Evolutionary conservation across 2,113 vertebrate genomes (phyloP), one percentile per base, ranked within the genome.

Genomic region (Coptodon bakossiorum): DNA sequence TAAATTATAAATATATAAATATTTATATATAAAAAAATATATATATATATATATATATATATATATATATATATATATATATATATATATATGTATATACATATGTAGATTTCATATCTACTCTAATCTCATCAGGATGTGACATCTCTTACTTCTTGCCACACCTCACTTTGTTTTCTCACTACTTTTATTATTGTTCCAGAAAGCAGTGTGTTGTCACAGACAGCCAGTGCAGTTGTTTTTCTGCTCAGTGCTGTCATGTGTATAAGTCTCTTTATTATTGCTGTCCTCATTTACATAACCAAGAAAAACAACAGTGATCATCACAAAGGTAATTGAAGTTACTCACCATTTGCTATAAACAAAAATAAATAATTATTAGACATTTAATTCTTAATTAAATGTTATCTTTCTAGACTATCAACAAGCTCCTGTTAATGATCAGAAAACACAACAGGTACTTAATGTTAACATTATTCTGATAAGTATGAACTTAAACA

Each of bases 381-480:
- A 53, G 8, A n/a, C 1, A 19, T 52, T 19, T 53, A 54, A 22
- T 11, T 52, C 50, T 52, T 52, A 5, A 5, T 2, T 52, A 22
- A 22, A 11, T 6, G 3, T 22, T 54, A 54, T 54, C 0, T 22
- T n/a, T 54, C 9, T 54, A 10, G 0, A n/a, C 52, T 54, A 54
- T 54, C 19, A 10, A 1, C 52, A 54, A 54, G 52, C 52, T 54
- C 19, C 19, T 11, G 19, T 11, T 22, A 52, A 52, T 52, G 17
- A 52, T 52, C 50, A 52, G 17, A 52, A 52, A 52, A 52, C 17
- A 19, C 17, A 52, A 19, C 50, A 52, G 50, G 8, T 52, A 52
- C 17, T 52, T n/a, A 19, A n/a, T 52, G 5, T 3, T n/a, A 52
- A n/a, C 17, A 54, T 54, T 6, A 6, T 54, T 54, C 52, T 54